These are phyloP conservation scores for Triplophysa bombifrons DNA, from an alignment of 2,797 vertebrate species.

Conservation along the genomic window DNA sequence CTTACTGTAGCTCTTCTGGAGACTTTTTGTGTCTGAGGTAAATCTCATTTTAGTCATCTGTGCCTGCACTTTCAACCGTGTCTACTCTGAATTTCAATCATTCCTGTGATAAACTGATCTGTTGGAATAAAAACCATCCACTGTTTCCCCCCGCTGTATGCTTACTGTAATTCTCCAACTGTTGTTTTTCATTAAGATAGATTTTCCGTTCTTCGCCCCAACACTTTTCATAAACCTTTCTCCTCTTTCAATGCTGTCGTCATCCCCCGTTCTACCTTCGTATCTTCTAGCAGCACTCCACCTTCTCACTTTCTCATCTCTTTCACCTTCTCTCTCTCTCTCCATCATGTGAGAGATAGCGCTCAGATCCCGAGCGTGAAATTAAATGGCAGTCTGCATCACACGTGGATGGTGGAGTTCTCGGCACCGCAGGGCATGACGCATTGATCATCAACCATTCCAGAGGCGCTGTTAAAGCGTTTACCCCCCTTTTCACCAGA, in stretches of 20 bases:
- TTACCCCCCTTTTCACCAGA: background rate
- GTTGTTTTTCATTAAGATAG: background rate
- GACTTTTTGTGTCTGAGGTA: background rate
- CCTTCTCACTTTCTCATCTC: conserved; percentile 48
- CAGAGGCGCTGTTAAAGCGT: conserved; percentile 28
- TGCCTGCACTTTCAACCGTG: background rate
- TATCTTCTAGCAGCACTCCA: conserved; percentile 56
- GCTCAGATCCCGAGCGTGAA: conserved; percentile 51
- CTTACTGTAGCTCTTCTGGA: background rate
- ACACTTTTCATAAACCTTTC: conserved; percentile 42
- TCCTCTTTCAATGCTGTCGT: conserved; percentile 52
- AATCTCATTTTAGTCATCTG: conserved; percentile 5
- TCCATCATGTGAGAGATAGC: background rate
- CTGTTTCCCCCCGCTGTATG: conserved; percentile 30
- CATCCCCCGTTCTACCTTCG: conserved; percentile 49
- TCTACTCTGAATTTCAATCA: background rate
- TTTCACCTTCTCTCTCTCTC: conserved; percentile 35
- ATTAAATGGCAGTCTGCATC: conserved; percentile 50
- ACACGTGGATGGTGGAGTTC: conserved; percentile 34
- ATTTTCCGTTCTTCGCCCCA: conserved; percentile 44
- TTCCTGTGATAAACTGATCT: background rate
- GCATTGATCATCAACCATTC: conserved; percentile 31
- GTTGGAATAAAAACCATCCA: background rate
- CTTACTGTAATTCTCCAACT: conserved; percentile 40
- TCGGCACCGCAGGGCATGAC: conserved; percentile 15